Conservation (phyloP, 2,113 vertebrate genomes). For the Mesoclemmys tuberculata region DNA sequence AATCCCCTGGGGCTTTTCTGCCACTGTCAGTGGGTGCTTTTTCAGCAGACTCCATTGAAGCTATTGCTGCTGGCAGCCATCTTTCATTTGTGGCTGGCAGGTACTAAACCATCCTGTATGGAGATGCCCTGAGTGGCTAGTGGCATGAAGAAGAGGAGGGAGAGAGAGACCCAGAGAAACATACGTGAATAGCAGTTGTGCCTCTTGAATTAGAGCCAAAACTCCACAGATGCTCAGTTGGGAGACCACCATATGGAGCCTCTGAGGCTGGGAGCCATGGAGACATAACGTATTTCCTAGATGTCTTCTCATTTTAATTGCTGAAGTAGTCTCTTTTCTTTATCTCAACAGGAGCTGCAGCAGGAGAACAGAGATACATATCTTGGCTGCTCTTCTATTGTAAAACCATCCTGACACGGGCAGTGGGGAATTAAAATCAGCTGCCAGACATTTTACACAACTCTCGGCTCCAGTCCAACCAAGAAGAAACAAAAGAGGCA, state of each 20-base stretch:
- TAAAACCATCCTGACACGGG: background rate
- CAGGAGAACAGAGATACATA: background rate
- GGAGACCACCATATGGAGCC: slow-evolving; percentile 44
- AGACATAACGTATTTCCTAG: slow-evolving; percentile 39
- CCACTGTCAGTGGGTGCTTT: background rate
- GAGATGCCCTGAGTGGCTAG: background rate
- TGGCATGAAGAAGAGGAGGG: background rate
- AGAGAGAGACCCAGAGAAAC: slow-evolving; percentile 7
- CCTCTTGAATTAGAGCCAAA: slow-evolving; percentile 51
- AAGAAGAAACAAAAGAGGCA: slow-evolving; percentile 8
- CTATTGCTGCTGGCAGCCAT: background rate
- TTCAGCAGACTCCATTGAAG: background rate
- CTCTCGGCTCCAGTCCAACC: background rate
- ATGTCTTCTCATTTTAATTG: background rate
- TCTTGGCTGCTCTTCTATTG: slow-evolving; percentile 17
- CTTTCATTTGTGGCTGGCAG: background rate
- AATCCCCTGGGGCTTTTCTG: slow-evolving; percentile 13
- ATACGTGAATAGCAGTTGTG: slow-evolving; percentile 12
- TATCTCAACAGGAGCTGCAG: background rate
- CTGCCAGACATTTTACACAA: background rate
- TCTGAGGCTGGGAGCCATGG: slow-evolving; percentile 3
- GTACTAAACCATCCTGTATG: background rate
- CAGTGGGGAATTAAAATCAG: slow-evolving; percentile 8
- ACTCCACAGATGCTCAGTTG: slow-evolving; percentile 41
- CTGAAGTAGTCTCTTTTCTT: slow-evolving; percentile 38